Conservation (phyloP, 2,113 vertebrate species). For the Ictalurus furcatus region DNA sequence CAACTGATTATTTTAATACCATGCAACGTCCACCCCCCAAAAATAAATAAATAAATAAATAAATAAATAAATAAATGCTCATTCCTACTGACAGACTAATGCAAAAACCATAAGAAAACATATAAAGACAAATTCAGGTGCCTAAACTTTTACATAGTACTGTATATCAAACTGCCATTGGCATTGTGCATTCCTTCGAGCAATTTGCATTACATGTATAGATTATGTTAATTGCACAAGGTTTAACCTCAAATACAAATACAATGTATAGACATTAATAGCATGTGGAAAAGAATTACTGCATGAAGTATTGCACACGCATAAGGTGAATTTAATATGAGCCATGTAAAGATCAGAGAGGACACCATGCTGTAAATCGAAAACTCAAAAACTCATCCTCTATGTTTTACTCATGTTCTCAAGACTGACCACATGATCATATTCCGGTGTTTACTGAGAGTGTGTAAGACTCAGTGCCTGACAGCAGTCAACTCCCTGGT, state of each 20-base stretch:
- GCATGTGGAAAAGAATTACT: constrained; percentile 23
- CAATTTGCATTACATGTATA: background rate
- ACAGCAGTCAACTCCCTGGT: background rate
- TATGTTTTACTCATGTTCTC: constrained; percentile 25
- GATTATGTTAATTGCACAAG: background rate
- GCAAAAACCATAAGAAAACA: background rate
- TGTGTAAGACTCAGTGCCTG: background rate
- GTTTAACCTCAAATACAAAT: background rate
- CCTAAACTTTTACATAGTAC: background rate
- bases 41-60: too few species aligned
- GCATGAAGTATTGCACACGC: constrained; percentile 27
- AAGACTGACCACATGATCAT: constrained; percentile 15
- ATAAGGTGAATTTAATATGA: constrained; percentile 26
- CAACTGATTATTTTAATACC: background rate
- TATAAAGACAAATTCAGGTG: background rate
- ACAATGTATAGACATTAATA: constrained; percentile 26
- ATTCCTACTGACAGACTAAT: background rate
- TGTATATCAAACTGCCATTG: background rate
- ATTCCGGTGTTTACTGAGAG: background rate
- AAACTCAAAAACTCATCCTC: background rate
- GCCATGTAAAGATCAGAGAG: constrained; percentile 40
- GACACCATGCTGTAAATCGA: background rate
- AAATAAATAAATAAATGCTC: background rate
- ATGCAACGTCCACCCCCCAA: too few species aligned
- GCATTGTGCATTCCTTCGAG: background rate